Evolutionary conservation across 2,113 vertebrate species (phyloP).

Genomic region (Kryptolebias marmoratus): DNA sequence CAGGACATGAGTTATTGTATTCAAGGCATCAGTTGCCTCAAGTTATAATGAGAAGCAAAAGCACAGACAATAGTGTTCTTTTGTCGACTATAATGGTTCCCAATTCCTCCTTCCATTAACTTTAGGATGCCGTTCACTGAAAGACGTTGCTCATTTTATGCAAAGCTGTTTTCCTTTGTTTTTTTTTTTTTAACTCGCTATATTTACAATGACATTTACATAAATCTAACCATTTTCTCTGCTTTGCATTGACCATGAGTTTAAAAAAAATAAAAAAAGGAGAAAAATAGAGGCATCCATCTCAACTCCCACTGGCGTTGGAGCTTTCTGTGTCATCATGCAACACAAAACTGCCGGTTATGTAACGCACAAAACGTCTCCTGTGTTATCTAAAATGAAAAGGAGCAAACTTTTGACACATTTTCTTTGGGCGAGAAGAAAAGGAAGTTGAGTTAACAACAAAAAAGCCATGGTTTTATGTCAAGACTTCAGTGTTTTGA

Average conservation of each 20-base stretch:
- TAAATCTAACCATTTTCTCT: neutral
- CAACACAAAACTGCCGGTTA: neutral
- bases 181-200: too few species aligned
- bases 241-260: neutral
- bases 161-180: too few species aligned
- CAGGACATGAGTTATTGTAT: conserved; percentile 24
- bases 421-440: neutral
- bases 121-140: neutral
- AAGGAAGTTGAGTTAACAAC: conserved; percentile 3
- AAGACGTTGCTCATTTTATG: too few species aligned
- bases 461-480: conserved; percentile 2
- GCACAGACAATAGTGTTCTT: neutral
- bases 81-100: neutral
- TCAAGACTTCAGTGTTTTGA: conserved; percentile 19
- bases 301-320: neutral
- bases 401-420: conserved; percentile 10
- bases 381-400: neutral
- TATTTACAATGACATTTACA: neutral
- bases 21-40: conserved; percentile 19
- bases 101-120: conserved; percentile 2
- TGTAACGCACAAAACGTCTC: conserved; percentile 3
- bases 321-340: neutral
- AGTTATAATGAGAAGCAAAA: conserved; percentile 14
- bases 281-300: neutral
- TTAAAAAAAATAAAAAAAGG: neutral